phyloP scores from a whole-genome alignment of 2,888 invertebrate genomes.

The Mayetiola destructor region DNA sequence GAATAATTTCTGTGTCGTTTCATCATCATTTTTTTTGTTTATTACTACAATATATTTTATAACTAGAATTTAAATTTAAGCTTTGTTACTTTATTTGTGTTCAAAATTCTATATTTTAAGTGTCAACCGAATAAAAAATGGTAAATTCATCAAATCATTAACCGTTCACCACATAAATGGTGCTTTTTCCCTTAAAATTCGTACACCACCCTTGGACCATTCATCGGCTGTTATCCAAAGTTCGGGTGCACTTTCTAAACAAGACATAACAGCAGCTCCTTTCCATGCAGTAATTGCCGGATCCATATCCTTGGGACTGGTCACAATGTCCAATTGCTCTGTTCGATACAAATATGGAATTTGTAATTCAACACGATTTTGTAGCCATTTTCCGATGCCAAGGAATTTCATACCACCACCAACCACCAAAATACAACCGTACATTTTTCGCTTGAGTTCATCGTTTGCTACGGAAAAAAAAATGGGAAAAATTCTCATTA shows the following conservation, averaged over 20 bases:
- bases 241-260: constrained; percentile 82
- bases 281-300: constrained; percentile 86
- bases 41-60: no score
- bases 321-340: constrained; percentile 77
- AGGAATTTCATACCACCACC: constrained; percentile 84
- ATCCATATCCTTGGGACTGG: constrained; percentile 83
- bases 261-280: constrained; percentile 85
- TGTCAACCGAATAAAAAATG: no score
- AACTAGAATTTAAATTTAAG: no score
- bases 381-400: constrained; percentile 73
- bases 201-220: constrained; percentile 74
- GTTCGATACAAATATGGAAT: constrained; percentile 66
- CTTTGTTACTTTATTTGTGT: no score
- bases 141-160: neutral
- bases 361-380: constrained; percentile 69
- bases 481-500: constrained; percentile 18
- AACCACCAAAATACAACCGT: constrained; percentile 77
- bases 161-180: constrained; percentile 71
- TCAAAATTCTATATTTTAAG: no score
- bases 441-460: constrained; percentile 86
- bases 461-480: constrained; percentile 51
- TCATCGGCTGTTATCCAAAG: constrained; percentile 77
- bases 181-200: constrained; percentile 75
- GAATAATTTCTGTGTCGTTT: no score
- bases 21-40: no score